A percentile compares a stretch with the other conserved stretches of the same genome.
Conservation (phyloP, 1,140 invertebrate species). For the Holcopasites calliopsidis region DNA sequence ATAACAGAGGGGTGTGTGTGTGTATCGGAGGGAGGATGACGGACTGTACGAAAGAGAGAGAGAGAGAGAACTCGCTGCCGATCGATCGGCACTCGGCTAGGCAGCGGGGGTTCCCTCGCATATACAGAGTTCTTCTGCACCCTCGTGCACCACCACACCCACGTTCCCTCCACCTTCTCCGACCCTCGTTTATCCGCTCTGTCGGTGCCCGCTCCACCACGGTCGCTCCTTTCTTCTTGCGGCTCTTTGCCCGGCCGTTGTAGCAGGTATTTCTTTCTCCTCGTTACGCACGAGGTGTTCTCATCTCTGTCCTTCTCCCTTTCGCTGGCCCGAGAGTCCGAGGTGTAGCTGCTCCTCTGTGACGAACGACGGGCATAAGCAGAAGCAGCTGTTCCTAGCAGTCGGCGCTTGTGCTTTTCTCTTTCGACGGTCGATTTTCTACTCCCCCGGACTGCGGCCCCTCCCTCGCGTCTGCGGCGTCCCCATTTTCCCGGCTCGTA, state of each 20-base stretch:
- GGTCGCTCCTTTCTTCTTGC: not conserved
- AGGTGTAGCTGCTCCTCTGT: conserved; percentile 6
- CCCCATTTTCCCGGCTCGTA: conserved; percentile 30
- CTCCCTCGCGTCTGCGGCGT: not conserved
- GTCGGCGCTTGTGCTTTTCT: conserved; percentile 23
- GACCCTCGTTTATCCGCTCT: conserved; percentile 1
- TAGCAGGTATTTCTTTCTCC: not conserved
- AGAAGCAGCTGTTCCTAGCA: conserved; percentile 56
- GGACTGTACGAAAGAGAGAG: not conserved
- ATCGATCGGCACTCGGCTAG: conserved; percentile 68
- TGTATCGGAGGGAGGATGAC: conserved; percentile 39
- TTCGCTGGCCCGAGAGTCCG: not conserved
- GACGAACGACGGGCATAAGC: conserved; percentile 51
- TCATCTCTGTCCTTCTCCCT: not conserved
- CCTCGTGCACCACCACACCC: conserved; percentile 28
- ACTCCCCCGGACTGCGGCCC: not conserved
- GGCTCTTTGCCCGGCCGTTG: not conserved
- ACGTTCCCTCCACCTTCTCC: conserved; percentile 3
- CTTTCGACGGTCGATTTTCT: conserved; percentile 16
- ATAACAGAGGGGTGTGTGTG: conserved; percentile 8
- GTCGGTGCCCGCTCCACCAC: not conserved
- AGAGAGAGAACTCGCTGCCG: conserved; percentile 55
- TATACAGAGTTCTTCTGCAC: conserved; percentile 38
- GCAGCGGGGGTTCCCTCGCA: conserved; percentile 42
- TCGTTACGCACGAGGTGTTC: not conserved